A percentile compares a stretch with the other conserved stretches of the same genome.
Evolutionary conservation across 2,113 vertebrate genomes (phyloP).

Genomic region (Todiramphus saurophagus): DNA sequence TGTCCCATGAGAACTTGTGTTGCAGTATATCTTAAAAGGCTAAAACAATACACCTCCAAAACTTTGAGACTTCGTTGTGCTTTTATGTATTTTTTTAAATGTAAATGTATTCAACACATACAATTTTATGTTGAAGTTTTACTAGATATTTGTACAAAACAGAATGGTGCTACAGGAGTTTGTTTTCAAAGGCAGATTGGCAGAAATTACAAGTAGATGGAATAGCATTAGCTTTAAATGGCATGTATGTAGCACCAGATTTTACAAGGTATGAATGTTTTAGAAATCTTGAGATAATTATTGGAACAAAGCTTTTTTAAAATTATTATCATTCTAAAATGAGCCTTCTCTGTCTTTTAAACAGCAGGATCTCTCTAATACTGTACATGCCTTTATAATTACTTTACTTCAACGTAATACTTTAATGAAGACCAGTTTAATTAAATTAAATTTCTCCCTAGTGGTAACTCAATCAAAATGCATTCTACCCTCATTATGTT

Average conservation of each 20-base stretch:
- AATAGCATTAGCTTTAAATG: not conserved
- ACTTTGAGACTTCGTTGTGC: not conserved
- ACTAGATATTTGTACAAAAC: not conserved
- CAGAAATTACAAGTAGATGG: not conserved
- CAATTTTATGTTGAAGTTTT: not conserved
- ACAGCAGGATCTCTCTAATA: constrained; percentile 65
- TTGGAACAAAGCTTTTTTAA: not conserved
- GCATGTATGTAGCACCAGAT: not conserved
- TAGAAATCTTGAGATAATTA: constrained; percentile 36
- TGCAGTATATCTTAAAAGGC: not conserved
- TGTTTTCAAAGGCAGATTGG: not conserved
- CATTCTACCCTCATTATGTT: constrained; percentile 77
- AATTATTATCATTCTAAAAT: constrained; percentile 38
- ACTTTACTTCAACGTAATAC: constrained; percentile 76
- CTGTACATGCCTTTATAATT: constrained; percentile 73
- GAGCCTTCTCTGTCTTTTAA: constrained; percentile 43
- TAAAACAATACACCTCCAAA: not conserved
- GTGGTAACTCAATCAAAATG: constrained; percentile 81
- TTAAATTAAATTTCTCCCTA: constrained; percentile 82
- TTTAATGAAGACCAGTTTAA: constrained; percentile 82
- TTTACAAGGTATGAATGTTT: constrained; percentile 14
- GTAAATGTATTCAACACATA: not conserved
- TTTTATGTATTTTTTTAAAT: not conserved
- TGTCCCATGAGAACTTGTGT: not conserved
- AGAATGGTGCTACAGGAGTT: not conserved